Evolutionary conservation across 2,888 invertebrate species (phyloP), one percentile per base, ranked within the genome.

Genomic region (Aphrophora alni): DNA sequence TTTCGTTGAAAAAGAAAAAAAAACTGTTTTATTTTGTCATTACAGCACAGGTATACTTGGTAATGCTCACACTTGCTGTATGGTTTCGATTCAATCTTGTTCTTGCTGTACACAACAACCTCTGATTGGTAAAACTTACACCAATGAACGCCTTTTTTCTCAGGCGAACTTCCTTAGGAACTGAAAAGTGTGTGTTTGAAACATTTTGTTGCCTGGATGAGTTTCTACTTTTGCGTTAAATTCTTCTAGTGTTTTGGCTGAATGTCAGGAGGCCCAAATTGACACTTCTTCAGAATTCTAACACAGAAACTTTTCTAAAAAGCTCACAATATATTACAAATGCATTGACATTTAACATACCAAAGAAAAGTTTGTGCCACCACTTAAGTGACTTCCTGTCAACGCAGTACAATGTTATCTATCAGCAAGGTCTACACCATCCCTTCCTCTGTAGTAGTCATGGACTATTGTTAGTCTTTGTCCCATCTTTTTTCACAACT

Each of bases 331-430:
- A 75, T 0, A 75, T 85, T 33, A 86, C 83, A 81, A 85, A 84
- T 38, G 81, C 81, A 14, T n/a, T n/a, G n/a, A 85, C 83, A 44
- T 85, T 85, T 27, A 85, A 25, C n/a, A 85, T n/a, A n/a, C 83
- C 84, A 51, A 74, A 85, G 79, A 85, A 85, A 26, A 86, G 70
- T 71, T 83, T 51, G 78, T 85, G 85, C 85, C 85, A 85, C 85
- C 85, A 86, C 80, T 85, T 86, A 44, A 76, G 80, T 44, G 82
- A 83, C 28, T 68, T 71, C 38, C 82, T 51, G 71, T 83, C 71
- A 21, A 83, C 78, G 73, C 73, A 25, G 77, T 82, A 82, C n/a
- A 27, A 28, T 28, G 80, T 38, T 83, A 44, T 38, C 75, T 71
- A 77, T 84, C 84, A 21, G 80, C 78, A 8, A 80, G 75, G 78